Evolutionary conservation across 2,888 invertebrate species (phyloP), one percentile per base, ranked within the genome.

Genomic region (Phalera bucephala): DNA sequence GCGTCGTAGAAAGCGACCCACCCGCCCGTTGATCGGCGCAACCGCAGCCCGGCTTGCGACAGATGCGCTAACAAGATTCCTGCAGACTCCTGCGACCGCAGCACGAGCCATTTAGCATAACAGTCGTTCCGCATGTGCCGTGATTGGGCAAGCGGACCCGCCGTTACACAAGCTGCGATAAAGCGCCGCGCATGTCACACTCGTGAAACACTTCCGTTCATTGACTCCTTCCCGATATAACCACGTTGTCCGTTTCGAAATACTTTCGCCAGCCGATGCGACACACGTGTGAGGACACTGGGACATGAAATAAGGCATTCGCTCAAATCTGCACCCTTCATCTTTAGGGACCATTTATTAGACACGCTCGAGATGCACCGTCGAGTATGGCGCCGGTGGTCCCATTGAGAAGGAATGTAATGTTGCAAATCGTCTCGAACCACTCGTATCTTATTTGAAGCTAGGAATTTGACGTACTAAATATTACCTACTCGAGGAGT

Each of bases 171-270:
- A 88, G 78, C 63, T 53, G 64, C 68, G 85, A 86, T 84, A 85
- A 83, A 78, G 74, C 70, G 69, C 72, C 75, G 68, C 77, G 79
- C 78, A 79, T 87, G 85, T 86, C 87, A 84, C 85, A 73, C 79
- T 77, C 75, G 81, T 85, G 82, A 86, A 88, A 86, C 72, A 86
- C 86, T 88, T 88, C 87, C 89, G 89, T 88, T 88, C 88, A 79
- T 88, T 88, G 89, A 89, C 89, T 88, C 83, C 79, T 82, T 80
- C 81, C 84, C 82, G 79, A 87, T 86, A 83, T 84, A 85, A 81
- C 76, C 66, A 68, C 63, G 73, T 72, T 74, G 69, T 70, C 70
- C 64, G 67, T 88, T 79, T 84, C 80, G 84, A 81, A 83, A 87
- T 69, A 72, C 68, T 73, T 77, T 75, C 66, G 74, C 67, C 69